phyloP scores from a whole-genome alignment of 1,140 invertebrate genomes.

The Parapsyche elsis region DNA sequence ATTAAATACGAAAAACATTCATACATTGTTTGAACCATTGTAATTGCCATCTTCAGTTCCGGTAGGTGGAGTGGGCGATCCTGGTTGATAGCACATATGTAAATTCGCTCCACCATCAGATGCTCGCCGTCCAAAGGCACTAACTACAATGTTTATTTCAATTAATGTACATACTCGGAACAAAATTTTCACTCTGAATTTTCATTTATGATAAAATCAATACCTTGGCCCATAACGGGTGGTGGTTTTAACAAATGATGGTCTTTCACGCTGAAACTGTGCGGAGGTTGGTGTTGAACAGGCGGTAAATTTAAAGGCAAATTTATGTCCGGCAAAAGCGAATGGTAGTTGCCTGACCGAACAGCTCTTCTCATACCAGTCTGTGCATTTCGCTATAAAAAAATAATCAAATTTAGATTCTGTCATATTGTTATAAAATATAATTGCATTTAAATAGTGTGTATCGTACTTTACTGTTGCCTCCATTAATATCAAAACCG shows the following conservation, averaged over 20 bases:
- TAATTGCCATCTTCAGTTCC: slow-evolving; percentile 55
- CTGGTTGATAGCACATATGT: slow-evolving; percentile 77
- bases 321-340: slow-evolving; percentile 70
- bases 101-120: slow-evolving; percentile 97
- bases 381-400: slow-evolving; percentile 44
- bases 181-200: slow-evolving; percentile 9
- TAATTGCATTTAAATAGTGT: not conserved
- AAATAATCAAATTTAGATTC: not conserved
- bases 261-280: slow-evolving; percentile 91
- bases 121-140: slow-evolving; percentile 88
- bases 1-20: slow-evolving; percentile 16
- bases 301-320: slow-evolving; percentile 63
- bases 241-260: slow-evolving; percentile 94
- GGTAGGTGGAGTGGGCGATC: slow-evolving; percentile 57
- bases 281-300: slow-evolving; percentile 69
- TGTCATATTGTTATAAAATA: not conserved
- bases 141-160: slow-evolving; percentile 66
- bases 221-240: slow-evolving; percentile 86
- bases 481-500: slow-evolving; percentile 37
- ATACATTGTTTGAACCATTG: slow-evolving; percentile 45
- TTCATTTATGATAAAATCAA: not conserved
- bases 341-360: slow-evolving; percentile 57
- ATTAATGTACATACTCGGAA: slow-evolving; percentile 16
- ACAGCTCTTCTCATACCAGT: slow-evolving; percentile 22
- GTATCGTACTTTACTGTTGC: slow-evolving; percentile 48